Evolutionary conservation across 2,888 invertebrate species (phyloP).

Genomic region (Biston betularia): DNA sequence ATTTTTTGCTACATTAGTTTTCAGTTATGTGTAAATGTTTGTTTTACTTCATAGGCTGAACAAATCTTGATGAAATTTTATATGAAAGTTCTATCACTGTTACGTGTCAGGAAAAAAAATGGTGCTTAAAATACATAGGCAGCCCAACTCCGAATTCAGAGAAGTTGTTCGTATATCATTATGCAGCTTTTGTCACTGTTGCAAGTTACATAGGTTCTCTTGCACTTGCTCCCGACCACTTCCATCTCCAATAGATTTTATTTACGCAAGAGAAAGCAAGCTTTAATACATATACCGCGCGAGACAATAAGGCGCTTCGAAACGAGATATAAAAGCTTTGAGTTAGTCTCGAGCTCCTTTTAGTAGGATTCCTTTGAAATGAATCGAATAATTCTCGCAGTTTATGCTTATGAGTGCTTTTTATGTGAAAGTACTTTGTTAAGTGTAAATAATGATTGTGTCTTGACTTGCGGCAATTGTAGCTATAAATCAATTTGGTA

Average conservation of each 20-base stretch:
- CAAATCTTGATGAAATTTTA: too few relatives aligned
- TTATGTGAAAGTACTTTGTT: conserved; percentile 72
- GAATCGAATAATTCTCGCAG: conserved; percentile 84
- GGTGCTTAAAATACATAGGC: too few relatives aligned
- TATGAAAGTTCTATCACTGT: too few relatives aligned
- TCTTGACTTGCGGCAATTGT: conserved; percentile 41
- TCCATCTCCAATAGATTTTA: conserved; percentile 82
- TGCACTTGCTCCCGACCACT: conserved; percentile 79
- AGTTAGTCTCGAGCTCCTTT: conserved; percentile 83
- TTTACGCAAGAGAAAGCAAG: conserved; percentile 86
- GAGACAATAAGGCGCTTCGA: conserved; percentile 84
- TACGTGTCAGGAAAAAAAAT: too few relatives aligned
- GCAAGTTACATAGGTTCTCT: conserved; percentile 48
- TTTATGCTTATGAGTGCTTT: conserved; percentile 75
- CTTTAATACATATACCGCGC: conserved; percentile 83
- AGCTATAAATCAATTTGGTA: neutral
- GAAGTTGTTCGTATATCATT: neutral
- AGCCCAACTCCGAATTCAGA: too few relatives aligned
- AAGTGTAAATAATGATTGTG: conserved; percentile 70
- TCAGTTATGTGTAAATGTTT: too few relatives aligned
- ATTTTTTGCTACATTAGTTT: too few relatives aligned
- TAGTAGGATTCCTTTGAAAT: conserved; percentile 84
- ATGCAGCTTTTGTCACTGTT: conserved; percentile 13
- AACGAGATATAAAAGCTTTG: conserved; percentile 86
- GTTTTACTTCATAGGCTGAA: too few relatives aligned